Percentiles rank a stretch among this genome's conserved stretches.
Conservation (phyloP, 2,797 vertebrate genomes). For the Crypturellus tataupa region DNA sequence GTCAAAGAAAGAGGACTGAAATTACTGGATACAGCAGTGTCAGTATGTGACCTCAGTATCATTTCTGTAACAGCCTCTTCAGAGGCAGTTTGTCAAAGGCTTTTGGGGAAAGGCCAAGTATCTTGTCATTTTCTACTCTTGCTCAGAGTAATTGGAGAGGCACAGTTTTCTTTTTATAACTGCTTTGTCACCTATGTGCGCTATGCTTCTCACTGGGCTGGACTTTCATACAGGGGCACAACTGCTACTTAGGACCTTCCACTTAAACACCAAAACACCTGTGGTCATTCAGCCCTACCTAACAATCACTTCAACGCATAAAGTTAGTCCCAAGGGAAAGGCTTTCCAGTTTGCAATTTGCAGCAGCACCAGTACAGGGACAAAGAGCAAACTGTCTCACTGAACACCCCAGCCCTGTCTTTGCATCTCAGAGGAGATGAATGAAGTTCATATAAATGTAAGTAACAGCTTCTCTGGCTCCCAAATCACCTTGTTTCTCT, state of each 20-base stretch:
- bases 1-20: not conserved
- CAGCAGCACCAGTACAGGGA: not conserved
- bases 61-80: not conserved
- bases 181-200: not conserved
- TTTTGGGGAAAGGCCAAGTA: not conserved
- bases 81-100: not conserved
- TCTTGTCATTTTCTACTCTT: not conserved
- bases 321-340: not conserved
- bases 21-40: not conserved
- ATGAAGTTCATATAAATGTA: not conserved
- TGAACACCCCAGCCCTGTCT: not conserved
- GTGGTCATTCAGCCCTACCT: not conserved
- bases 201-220: not conserved
- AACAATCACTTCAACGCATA: not conserved
- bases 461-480: not conserved
- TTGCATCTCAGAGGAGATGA: not conserved
- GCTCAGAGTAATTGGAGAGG: constrained; percentile 20
- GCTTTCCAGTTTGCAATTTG: not conserved
- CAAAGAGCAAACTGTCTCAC: not conserved
- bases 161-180: not conserved
- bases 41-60: not conserved
- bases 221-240: not conserved
- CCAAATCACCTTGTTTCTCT: not conserved
- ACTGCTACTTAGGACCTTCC: not conserved
- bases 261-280: not conserved